Evolutionary conservation across 2,888 invertebrate genomes (phyloP), one percentile per base, ranked within the genome.

Genomic region (Oxyteleia sp.): DNA sequence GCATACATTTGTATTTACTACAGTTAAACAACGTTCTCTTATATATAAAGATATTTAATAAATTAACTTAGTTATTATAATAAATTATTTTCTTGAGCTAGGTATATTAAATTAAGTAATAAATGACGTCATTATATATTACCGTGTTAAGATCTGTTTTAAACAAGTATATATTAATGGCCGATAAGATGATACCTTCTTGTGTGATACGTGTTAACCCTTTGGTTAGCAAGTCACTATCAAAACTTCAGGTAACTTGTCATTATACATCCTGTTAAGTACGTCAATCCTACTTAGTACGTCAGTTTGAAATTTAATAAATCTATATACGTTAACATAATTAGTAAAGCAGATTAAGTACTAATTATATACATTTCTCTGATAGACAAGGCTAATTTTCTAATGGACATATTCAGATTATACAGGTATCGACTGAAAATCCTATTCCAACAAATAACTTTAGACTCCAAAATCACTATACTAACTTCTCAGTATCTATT

Each of bases 231-330:
- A 8, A 15, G 16, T 63, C 13, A 63, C 45, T 63, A 63, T 47
- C 64, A 23, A 49, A 63, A 63, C 63, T 63, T 63, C 32, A 29
- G 63, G 11, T 63, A 43, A 43, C 61, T 61, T 61, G 61, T 61
- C 61, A 29, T 61, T 43, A 16, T 23, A 10, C 41, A 49, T 49
- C 18, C 49, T 23, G 49, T 64, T 47, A 64, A 23, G 49, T 47
- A 38, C 20, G 29, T 64, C 49, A 49, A 64, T 16, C 35, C 32
- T 49, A 35, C 64, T 49, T 64, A 63, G 18, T 8, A 18, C 13
- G 18, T 38, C 5, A 49, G 66, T 66, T 51, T 16, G 18, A 15
- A 66, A 66, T 41, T 53, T 26, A 66, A 66, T 66, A 66, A 66
- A 66, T 53, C 53, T 41, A 23, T 51, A 35, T 18, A 32, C 29